These are phyloP conservation scores for Eucriotettix oculatus DNA, from an alignment of 2,888 invertebrate genomes.

Conservation along the genomic window DNA sequence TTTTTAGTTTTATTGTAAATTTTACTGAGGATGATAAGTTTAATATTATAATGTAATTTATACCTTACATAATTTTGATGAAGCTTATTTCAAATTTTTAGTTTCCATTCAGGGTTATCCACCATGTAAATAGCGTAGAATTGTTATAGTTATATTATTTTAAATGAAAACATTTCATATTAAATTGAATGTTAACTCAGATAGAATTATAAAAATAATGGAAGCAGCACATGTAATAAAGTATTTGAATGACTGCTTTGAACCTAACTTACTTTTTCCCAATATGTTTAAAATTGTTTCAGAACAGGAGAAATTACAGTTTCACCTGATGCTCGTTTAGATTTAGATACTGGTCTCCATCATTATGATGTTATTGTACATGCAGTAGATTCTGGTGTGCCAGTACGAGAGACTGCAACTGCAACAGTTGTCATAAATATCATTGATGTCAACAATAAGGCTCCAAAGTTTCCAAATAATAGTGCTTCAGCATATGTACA, in stretches of 20 bases:
- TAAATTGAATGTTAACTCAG: no score
- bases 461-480: constrained; percentile 51
- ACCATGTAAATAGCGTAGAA: no score
- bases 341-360: constrained; percentile 39
- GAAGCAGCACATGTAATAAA: constrained; percentile 1
- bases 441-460: constrained; percentile 65
- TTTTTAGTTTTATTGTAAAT: no score
- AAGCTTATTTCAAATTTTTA: no score
- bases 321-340: constrained; percentile 53
- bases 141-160: no score
- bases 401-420: constrained; percentile 61
- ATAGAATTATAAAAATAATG: not conserved
- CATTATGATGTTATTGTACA: constrained; percentile 50
- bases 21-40: no score
- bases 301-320: constrained; percentile 54
- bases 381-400: constrained; percentile 57
- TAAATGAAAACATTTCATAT: no score
- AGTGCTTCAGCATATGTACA: constrained; percentile 41
- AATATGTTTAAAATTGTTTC: constrained; percentile 14
- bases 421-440: constrained; percentile 56
- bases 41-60: no score
- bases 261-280: no score
- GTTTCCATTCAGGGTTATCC: no score
- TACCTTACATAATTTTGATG: no score
- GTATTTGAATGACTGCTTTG: no score